Base-by-base conservation (phyloP, 2,888 invertebrate genomes). In the Chaetogeoica ovagalla region DNA sequence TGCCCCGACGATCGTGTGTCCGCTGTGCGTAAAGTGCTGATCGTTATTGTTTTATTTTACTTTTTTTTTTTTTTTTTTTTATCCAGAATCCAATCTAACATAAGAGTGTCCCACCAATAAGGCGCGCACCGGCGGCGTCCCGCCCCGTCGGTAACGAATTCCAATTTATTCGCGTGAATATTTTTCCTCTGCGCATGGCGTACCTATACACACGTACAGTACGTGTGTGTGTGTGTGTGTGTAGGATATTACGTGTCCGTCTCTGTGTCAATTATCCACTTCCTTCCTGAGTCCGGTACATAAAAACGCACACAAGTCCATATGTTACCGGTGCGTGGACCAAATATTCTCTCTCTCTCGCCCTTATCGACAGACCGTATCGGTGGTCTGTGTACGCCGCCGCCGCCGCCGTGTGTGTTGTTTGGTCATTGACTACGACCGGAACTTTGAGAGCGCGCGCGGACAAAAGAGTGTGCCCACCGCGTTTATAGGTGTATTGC, bases 341-440 rank as follows among this genome's bases (percentile, higher is more conserved):
- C 30, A 30, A 30, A 30, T 30, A 30, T 30, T 30, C 30, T 30
- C 30, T 30, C 30, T 30, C 30, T 30, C 79, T 79, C 79, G 71
- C 79, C 79, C 79, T 79, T 79, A 79, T 79, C 79, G 79, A 57
- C 79, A 71, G 79, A 79, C 79, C 79, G 79, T 79, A 79, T 79
- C 79, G 79, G 75, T n/a, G 21, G 13, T 66, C 57, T 23, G 62
- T 30, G 19, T 13, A 30, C 1, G 30, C 30, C 30, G 30, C 30
- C 30, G 30, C 30, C 30, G 30, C 30, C 30, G 30, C 30, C 30
- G 30, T 30, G 30, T 30, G 71, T 70, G 70, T 60, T 62, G 70
- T 79, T 71, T 79, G 79, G 79, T 79, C 79, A 79, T 71, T 79
- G 79, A 79, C 79, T 71, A 71, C 79, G 23, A 79, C 79, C 79